These are phyloP conservation scores for Asbolus verrucosus DNA, from an alignment of 1,140 invertebrate genomes.

Conservation along the genomic window DNA sequence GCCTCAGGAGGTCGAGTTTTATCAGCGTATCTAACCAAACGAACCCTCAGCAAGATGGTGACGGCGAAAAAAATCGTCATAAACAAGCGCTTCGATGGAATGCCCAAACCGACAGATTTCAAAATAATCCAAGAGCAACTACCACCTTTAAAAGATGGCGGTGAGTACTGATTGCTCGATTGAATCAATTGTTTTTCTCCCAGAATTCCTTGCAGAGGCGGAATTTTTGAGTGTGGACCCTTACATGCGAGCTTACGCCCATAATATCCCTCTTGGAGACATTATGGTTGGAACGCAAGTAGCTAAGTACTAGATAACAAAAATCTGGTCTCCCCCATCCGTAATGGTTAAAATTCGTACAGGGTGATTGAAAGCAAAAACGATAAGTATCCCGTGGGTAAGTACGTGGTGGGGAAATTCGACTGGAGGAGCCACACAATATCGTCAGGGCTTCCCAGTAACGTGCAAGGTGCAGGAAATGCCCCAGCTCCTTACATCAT, in stretches of 20 bases:
- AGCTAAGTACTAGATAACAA: conserved; percentile 60
- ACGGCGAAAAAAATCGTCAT: conserved; percentile 71
- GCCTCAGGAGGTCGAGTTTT: neutral
- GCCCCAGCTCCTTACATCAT: conserved; percentile 58
- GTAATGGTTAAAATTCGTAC: conserved; percentile 34
- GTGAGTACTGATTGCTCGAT: conserved; percentile 72
- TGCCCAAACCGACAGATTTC: conserved; percentile 73
- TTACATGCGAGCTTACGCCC: conserved; percentile 73
- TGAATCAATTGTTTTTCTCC: conserved; percentile 63
- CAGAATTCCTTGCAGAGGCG: conserved; percentile 74
- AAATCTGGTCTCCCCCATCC: too few species aligned
- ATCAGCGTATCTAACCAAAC: conserved; percentile 3
- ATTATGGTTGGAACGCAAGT: conserved; percentile 74
- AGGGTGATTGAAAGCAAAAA: conserved; percentile 67
- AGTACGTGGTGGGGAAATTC: conserved; percentile 67
- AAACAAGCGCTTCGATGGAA: conserved; percentile 72
- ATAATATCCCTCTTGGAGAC: conserved; percentile 66
- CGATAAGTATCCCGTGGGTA: conserved; percentile 67
- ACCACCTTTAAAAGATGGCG: conserved; percentile 71
- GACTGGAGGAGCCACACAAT: conserved; percentile 72
- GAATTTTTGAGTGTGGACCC: conserved; percentile 77
- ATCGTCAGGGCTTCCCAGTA: conserved; percentile 43
- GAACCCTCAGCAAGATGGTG: conserved; percentile 63
- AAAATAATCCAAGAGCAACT: conserved; percentile 73
- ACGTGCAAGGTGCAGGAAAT: conserved; percentile 20